phyloP scores from a whole-genome alignment of 2,888 invertebrate genomes.

The Sisyra terminalis region DNA sequence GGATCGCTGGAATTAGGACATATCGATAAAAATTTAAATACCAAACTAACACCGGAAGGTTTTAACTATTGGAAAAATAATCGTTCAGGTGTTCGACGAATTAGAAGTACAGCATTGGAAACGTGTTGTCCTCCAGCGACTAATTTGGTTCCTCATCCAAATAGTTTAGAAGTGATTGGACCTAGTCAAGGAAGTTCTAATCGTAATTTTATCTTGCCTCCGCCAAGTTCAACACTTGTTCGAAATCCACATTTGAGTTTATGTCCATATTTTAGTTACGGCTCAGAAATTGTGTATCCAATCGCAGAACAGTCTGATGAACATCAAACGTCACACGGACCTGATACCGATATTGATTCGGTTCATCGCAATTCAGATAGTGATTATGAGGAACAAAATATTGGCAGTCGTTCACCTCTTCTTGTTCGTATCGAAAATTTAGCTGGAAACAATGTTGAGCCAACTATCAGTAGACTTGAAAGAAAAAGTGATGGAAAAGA shows the following conservation, averaged over 20 bases:
- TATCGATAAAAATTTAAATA: constrained; percentile 27
- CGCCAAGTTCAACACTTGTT: constrained; percentile 47
- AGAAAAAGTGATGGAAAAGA: constrained; percentile 12
- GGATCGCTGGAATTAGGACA: constrained; percentile 39
- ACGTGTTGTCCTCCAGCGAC: constrained; percentile 52
- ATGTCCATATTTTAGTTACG: constrained; percentile 46
- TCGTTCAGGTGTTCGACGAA: constrained; percentile 35
- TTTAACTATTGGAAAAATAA: constrained; percentile 22
- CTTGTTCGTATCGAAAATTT: constrained; percentile 31
- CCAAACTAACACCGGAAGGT: constrained; percentile 22
- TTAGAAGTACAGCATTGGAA: constrained; percentile 54
- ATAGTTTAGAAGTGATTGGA: constrained; percentile 62
- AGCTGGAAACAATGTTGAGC: constrained; percentile 1
- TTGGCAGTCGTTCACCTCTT: constrained; percentile 52
- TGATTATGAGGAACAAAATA: constrained; percentile 51
- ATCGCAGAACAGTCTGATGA: constrained; percentile 76
- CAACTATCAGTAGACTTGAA: constrained; percentile 1
- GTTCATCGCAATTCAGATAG: constrained; percentile 40
- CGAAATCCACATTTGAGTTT: constrained; percentile 53
- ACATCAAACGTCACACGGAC: constrained; percentile 46
- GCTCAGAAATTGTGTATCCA: constrained; percentile 65
- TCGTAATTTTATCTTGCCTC: constrained; percentile 29
- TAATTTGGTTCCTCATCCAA: constrained; percentile 63
- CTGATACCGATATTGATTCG: constrained; percentile 42
- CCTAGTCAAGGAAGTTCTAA: constrained; percentile 27